Evolutionary conservation across 2,797 vertebrate genomes (phyloP).

Genomic region (Girardinus metallicus): DNA sequence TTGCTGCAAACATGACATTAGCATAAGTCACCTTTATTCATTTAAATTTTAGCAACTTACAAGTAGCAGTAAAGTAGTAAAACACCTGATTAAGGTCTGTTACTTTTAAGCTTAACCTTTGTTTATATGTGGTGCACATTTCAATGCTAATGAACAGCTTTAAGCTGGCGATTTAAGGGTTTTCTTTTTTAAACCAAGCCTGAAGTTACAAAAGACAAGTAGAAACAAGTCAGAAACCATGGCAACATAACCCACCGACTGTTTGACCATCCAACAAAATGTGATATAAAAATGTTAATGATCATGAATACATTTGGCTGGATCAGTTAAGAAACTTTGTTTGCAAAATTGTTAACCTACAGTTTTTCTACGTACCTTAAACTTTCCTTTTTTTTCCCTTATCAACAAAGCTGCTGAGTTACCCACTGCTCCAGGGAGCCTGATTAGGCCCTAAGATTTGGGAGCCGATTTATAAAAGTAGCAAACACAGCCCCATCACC

Average conservation of each 20-base stretch:
- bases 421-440: background rate
- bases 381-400: background rate
- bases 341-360: background rate
- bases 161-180: background rate
- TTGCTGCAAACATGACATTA: background rate
- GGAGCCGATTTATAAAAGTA: background rate
- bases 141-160: background rate
- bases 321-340: background rate
- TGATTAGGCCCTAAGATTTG: background rate
- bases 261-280: background rate
- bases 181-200: background rate
- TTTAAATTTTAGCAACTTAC: background rate
- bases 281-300: background rate
- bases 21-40: background rate
- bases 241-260: background rate
- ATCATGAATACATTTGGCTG: background rate
- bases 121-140: background rate
- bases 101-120: background rate
- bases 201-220: background rate
- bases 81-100: background rate
- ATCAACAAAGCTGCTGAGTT: background rate
- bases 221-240: background rate
- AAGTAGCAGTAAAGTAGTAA: background rate
- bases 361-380: too few species aligned
- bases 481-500: background rate